Evolutionary conservation across 2,888 invertebrate species (phyloP), one percentile per base, ranked within the genome.

Genomic region (Nezara viridula): DNA sequence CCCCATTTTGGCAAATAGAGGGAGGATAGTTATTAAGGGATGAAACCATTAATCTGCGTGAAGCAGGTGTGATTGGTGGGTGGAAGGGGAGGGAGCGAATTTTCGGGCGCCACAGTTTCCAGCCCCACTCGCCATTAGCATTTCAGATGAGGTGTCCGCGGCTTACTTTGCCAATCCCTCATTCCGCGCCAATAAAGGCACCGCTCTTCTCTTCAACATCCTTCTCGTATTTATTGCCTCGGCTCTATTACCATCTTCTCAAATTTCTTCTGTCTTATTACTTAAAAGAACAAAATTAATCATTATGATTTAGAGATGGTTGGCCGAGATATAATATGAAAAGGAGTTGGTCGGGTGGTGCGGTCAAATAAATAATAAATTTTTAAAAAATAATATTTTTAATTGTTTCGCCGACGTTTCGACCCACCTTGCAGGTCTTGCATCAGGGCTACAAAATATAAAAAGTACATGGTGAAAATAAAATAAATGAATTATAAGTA

Each of bases 121-220:
- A 24, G 24, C 21, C 44, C 81, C 24, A 44, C 14, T n/a, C 1
- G 81, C 44, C 81, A 81, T 81, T 81, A 81, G 81, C 81, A 81
- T 81, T 81, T 44, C 44, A 81, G 44, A 81, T 81, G 81, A 81
- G 81, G 40, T 81, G 81, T 81, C 81, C 44, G 81, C 44, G 81
- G 81, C 81, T 81, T 81, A 81, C 81, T 44, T 47, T 47, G 44
- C 44, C 81, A n/a, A 81, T 81, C 24, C 81, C 81, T 81, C 81
- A 81, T 81, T 44, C 81, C 44, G 4, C 44, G 14, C 81, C 81
- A 81, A 81, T 81, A 81, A 81, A 44, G 81, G 81, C 32, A n/a
- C 44, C 44, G 9, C n/a, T 21, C 14, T 44, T 81, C 66, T 21
- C 66, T 73, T 37, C 66, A 73, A 37, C 32, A 21, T 10, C 27